Base-by-base conservation (phyloP, 2,113 vertebrate species). In the Saccopteryx leptura region DNA sequence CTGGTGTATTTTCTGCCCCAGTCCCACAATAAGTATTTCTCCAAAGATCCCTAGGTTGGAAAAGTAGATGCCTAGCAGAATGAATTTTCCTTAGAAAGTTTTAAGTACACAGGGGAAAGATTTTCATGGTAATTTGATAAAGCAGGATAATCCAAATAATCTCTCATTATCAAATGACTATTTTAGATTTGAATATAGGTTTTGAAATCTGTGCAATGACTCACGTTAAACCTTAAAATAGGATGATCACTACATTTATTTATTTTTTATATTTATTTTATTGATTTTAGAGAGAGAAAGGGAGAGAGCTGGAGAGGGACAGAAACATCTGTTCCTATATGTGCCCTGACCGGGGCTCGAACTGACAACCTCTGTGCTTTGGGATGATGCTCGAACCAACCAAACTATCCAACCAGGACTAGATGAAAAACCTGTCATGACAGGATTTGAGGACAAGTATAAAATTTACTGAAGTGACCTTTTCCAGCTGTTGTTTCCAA, bases 401-500 rank as follows among this genome's bases (percentile, higher is more conserved):
- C 39, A 3, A 39, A 39, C 39, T 39, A 39, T 39, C 39, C 39
- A 39, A 39, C 39, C 39, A 39, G 39, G 39, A 3, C 39, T 69
- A 86, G 90, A 33, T 83, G 28, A 88, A 84, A 88, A 56, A 21
- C 12, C 48, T 75, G 24, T 76, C 46, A 74, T 9, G 54, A 26
- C 13, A 78, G 33, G 21, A 87, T 75, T 69, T 93, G 69, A 48
- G 81, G 78, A 60, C 56, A 63, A 11, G 39, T 21, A 2, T 31
- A 85, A 84, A 39, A 9, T 90, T 60, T 66, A 76, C 19, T 46
- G 3, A 33, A 31, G 10, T 63, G 66, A n/a, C 72, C 76, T 75
- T 95, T 96, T 31, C 81, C 28, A 84, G 71, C 54, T 81, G 24
- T 72, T 33, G 19, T 54, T 78, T 90, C 10, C 23, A 54, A 68